Evolutionary conservation across 2,888 invertebrate genomes (phyloP).

Genomic region (Drosophila anomelani): DNA sequence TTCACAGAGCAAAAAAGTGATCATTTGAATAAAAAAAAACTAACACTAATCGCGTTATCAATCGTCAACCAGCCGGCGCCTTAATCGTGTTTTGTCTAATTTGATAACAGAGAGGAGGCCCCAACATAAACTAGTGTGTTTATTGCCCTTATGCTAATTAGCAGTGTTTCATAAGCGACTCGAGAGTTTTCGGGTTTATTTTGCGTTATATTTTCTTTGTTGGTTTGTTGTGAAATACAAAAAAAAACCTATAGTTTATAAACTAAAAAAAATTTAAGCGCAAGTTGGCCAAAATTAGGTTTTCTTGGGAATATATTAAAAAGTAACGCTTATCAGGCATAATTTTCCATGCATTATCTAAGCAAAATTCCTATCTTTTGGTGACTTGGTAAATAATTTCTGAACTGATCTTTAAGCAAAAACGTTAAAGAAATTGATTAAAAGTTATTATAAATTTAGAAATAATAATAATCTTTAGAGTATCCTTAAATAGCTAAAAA

Average conservation of each 20-base stretch:
- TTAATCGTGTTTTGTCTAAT: constrained; percentile 7
- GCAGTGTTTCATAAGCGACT: constrained; percentile 20
- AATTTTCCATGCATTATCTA: not conserved
- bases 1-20: constrained; percentile 41
- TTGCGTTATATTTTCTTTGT: constrained; percentile 21
- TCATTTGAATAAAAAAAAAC: constrained; percentile 16
- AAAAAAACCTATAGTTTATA: no score
- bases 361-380: not conserved
- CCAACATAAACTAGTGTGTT: constrained; percentile 18
- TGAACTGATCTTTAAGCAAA: not conserved
- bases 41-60: constrained; percentile 17
- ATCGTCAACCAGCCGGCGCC: not conserved
- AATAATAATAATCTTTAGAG: not conserved
- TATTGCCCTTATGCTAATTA: constrained; percentile 24
- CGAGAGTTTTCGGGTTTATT: constrained; percentile 9
- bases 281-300: not conserved
- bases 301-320: not conserved
- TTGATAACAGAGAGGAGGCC: constrained; percentile 18
- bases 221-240: constrained; percentile 4
- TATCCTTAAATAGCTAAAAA: not conserved
- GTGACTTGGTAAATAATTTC: not conserved
- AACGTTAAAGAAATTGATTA: not conserved
- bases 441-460: not conserved
- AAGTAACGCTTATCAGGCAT: constrained; percentile 1
- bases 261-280: not conserved